Base-by-base conservation (phyloP, 1,140 invertebrate genomes). In the Trypoxylus dichotomus region DNA sequence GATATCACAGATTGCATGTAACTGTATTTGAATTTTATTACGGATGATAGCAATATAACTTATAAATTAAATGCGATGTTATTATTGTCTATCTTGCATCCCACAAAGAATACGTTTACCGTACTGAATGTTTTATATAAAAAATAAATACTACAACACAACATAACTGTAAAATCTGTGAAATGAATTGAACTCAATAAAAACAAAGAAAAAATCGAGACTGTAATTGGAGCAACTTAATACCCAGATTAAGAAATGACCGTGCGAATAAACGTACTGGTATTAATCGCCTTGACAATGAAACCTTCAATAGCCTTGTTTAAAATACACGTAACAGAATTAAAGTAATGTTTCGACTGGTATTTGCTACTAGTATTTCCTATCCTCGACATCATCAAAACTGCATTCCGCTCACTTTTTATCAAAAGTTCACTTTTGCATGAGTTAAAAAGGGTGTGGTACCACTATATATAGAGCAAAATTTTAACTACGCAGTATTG, bases 391-490 rank as follows among this genome's bases (percentile, higher is more conserved):
- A 68, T 24, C 11, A 68, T 68, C 60, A 68, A 68, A 68, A 25
- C 19, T 24, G 60, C 24, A 68, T 27, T 27, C 24, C 24, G 13
- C 27, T 13, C 13, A 15, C 60, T 25, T 24, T 25, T 13, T 27
- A 58, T 58, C 21, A 58, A 58, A 71, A 71, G 68, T 71, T 71
- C 7, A 71, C 68, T 74, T 74, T 19, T 71, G 21, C 25, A 71
- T 15, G 5, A 29, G 24, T 71, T 15, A 74, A 27, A 74, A 74
- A 21, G 43, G 74, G 74, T 75, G 74, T 75, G 74, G 74, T 47
- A 54, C n/a, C 19, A 75, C 29, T 75, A 75, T 75, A 75, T 47
- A 75, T 75, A 75, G 24, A 75, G 13, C 6, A 42, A 75, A 41
- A 25, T 75, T 54, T 25, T 21, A 24, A 21, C 25, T 41, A 47